Base-by-base conservation (phyloP, 1,140 invertebrate genomes). In the Druon quercuslanigerum region DNA sequence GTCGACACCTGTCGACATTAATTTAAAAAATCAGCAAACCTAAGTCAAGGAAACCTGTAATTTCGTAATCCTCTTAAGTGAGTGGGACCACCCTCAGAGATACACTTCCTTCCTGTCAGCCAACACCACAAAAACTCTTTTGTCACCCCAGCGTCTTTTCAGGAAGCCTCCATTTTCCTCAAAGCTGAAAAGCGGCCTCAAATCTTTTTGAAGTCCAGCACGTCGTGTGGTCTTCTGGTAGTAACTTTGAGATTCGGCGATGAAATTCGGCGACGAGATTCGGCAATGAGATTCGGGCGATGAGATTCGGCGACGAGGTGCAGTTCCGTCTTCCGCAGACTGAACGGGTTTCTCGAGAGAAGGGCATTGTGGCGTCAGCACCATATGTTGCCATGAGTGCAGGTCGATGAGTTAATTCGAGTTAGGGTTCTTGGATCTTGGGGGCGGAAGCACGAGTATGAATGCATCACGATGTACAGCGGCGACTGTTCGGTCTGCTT, bases 401-500 rank as follows among this genome's bases (percentile, higher is more conserved):
- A 66, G 60, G 60, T 66, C 60, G 33, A 66, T 66, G 60, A 66
- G 60, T 66, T 66, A 66, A 66, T 66, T 66, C 25, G 60, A 66
- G 40, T 66, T 66, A 66, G 25, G 60, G 25, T 46, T 46, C 40
- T 46, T 46, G 19, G 14, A 19, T 40, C 14, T 66, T 66, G 25
- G 25, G 14, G 60, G 60, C 60, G 60, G 60, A 66, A 66, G 60
- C 60, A 46, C 8, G 52, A 54, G 19, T 19, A 14, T 54, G 52
- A 54, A 54, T 54, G 25, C 60, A 40, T 66, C 57, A 40, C 57
- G 19, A 14, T 66, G 11, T 33, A 33, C 14, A 14, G 1, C 25
- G 56, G 33, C 57, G 60, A 40, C 60, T 66, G 60, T 33, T 25
- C 60, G 60, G 60, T 66, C 33, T n/a, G 40, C 60, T 66, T 66